Conservation (phyloP, 2,888 invertebrate species). For the Volucella inflata region DNA sequence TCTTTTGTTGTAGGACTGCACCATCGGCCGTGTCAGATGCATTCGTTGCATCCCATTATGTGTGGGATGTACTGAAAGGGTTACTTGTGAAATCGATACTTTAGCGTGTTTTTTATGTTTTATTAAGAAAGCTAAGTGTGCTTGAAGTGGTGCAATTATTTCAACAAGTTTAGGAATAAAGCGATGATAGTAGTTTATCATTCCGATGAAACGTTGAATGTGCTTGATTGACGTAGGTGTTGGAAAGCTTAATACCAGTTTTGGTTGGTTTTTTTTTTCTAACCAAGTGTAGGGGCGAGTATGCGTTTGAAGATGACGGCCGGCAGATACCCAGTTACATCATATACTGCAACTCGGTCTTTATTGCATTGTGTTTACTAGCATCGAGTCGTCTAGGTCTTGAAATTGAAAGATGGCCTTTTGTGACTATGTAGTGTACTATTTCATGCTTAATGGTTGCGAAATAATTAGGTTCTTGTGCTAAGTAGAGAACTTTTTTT, state of each 20-base stretch:
- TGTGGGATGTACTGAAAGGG: conserved; percentile 43
- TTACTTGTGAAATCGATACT: conserved; percentile 8
- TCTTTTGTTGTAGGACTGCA: conserved; percentile 76
- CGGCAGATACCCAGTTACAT: conserved; percentile 22
- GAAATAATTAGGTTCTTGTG: conserved; percentile 3
- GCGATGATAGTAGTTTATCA: conserved; percentile 23
- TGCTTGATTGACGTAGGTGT: too few species aligned
- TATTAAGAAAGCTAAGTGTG: background rate
- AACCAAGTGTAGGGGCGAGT: background rate
- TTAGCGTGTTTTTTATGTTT: conserved; percentile 9
- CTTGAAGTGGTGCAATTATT: conserved; percentile 23
- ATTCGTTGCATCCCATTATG: conserved; percentile 49
- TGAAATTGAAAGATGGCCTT: conserved; percentile 63
- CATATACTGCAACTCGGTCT: conserved; percentile 53
- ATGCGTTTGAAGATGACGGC: conserved; percentile 8
- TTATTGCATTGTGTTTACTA: conserved; percentile 63
- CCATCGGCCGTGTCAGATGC: conserved; percentile 76
- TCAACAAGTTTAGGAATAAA: conserved; percentile 2
- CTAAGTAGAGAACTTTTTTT: background rate
- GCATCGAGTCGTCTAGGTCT: conserved; percentile 56
- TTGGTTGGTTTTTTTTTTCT: background rate
- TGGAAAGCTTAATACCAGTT: too few species aligned
- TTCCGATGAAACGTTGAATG: background rate
- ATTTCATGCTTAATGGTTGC: conserved; percentile 20
- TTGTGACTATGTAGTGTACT: conserved; percentile 36